Conservation (phyloP, 2,797 vertebrate species). For the Diglossa cyanea region DNA sequence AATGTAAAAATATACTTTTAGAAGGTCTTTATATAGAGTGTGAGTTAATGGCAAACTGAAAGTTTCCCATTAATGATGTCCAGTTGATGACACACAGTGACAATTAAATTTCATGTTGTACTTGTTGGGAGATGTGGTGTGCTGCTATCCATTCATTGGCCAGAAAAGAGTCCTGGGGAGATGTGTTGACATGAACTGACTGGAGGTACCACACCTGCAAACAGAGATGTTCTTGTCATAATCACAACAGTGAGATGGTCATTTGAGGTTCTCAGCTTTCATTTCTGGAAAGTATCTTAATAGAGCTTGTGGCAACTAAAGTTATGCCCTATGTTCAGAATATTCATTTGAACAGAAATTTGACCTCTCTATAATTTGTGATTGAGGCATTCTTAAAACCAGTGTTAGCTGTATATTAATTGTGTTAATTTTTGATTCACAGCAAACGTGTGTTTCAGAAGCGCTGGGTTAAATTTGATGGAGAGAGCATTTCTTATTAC, state of each 20-base stretch:
- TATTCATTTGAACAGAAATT: background rate
- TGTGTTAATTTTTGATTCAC: slow-evolving; percentile 45
- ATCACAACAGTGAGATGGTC: background rate
- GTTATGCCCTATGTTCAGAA: background rate
- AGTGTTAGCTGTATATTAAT: background rate
- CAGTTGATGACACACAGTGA: background rate
- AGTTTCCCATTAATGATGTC: background rate
- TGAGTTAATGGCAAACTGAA: background rate
- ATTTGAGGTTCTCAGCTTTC: background rate
- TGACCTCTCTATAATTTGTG: background rate
- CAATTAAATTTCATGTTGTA: background rate
- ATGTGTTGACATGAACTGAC: background rate
- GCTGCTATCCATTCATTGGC: background rate
- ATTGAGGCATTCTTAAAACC: background rate
- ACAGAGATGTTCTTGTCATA: background rate
- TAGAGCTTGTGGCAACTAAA: background rate
- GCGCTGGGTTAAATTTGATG: slow-evolving; percentile 92
- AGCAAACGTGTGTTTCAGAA: slow-evolving; percentile 92
- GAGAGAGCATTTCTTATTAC: slow-evolving; percentile 89
- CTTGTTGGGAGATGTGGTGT: background rate
- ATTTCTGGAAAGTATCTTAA: background rate
- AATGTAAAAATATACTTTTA: background rate
- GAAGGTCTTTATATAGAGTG: background rate
- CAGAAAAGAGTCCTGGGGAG: background rate
- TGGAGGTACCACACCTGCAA: background rate